Conservation (phyloP, 1,140 invertebrate species). For the Papilio polytes region DNA sequence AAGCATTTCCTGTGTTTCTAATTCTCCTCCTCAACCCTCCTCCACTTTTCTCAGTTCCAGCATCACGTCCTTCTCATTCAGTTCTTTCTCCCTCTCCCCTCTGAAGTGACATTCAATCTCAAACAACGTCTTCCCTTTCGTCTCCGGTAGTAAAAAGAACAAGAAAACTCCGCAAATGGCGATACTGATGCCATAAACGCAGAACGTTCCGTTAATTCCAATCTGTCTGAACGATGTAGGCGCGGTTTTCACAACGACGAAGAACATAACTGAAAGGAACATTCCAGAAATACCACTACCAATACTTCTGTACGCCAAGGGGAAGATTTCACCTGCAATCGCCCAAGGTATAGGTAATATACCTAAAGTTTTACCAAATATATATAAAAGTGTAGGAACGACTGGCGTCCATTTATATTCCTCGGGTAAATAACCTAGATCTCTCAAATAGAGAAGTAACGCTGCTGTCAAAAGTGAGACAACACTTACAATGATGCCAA, state of each 20-base stretch:
- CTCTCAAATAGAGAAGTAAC: conserved; percentile 65
- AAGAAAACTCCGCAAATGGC: conserved; percentile 85
- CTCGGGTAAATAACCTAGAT: conserved; percentile 64
- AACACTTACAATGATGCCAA: conserved; percentile 66
- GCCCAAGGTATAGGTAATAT: conserved; percentile 85
- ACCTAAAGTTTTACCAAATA: conserved; percentile 77
- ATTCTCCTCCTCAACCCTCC: conserved; percentile 60
- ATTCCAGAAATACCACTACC: conserved; percentile 84
- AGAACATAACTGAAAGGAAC: conserved; percentile 86
- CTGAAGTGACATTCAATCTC: conserved; percentile 85
- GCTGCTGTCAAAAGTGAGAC: conserved; percentile 60
- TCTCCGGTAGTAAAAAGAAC: conserved; percentile 87
- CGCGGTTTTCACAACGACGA: conserved; percentile 87
- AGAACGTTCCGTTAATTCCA: conserved; percentile 85
- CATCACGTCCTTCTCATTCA: conserved; percentile 68
- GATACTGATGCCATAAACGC: conserved; percentile 84
- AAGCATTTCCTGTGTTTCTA: conserved; percentile 58
- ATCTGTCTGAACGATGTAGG: conserved; percentile 81
- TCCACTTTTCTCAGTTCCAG: conserved; percentile 69
- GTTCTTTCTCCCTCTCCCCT: conserved; percentile 55
- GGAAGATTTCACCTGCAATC: conserved; percentile 84
- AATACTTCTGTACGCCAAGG: conserved; percentile 78
- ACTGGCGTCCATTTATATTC: conserved; percentile 73
- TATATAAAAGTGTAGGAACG: conserved; percentile 67
- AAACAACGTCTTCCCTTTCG: conserved; percentile 87